Percentiles rank a stretch among this genome's conserved stretches.
phyloP scores from a whole-genome alignment of 2,797 vertebrate genomes.

The Synaphobranchus kaupii region DNA sequence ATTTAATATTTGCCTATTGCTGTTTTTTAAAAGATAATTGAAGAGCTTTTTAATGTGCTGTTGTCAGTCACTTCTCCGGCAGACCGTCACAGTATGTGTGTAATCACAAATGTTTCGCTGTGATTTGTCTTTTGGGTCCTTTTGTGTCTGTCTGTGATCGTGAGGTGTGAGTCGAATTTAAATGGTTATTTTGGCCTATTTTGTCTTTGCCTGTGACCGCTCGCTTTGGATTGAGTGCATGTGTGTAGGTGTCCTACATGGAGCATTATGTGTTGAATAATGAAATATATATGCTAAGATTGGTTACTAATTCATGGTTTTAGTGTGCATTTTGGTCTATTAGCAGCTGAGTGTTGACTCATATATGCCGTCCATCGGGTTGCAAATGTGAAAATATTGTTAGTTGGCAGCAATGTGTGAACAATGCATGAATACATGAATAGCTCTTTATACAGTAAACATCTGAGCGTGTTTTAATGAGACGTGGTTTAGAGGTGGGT shows the following conservation, averaged over 20 bases:
- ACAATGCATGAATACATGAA: neutral
- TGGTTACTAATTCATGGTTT: slow-evolving; percentile 3
- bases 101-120: neutral
- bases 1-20: neutral
- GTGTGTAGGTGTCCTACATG: neutral
- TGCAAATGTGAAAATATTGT: neutral
- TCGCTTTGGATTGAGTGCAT: neutral
- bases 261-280: neutral
- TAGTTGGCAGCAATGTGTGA: neutral
- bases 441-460: neutral
- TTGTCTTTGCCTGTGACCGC: neutral
- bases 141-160: neutral
- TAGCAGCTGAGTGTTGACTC: neutral
- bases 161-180: neutral
- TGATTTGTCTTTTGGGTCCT: neutral
- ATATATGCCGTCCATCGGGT: neutral
- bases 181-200: neutral
- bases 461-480: neutral
- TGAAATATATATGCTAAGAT: neutral
- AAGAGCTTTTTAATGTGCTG: neutral
- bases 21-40: neutral
- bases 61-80: neutral
- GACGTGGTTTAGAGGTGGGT: no score
- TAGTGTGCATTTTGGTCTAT: neutral
- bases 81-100: neutral